A percentile compares a stretch with the other conserved stretches of the same genome.
Conservation (phyloP, 2,797 vertebrate genomes). For the Phataginus tetradactyla region DNA sequence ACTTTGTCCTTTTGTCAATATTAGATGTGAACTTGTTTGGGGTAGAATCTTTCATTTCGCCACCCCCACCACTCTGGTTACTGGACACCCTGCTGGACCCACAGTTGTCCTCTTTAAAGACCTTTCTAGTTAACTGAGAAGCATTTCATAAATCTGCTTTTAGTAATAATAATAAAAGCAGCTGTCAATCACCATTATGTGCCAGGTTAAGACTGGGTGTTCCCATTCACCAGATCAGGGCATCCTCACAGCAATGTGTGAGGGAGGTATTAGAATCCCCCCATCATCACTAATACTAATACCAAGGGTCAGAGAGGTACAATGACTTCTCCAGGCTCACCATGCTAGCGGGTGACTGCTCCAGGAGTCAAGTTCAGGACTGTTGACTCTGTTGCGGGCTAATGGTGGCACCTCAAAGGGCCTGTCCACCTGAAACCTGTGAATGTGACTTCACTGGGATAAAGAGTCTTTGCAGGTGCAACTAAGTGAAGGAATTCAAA, state of each 20-base stretch:
- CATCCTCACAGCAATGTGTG: not conserved
- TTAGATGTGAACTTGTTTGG: not conserved
- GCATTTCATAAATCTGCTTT: not conserved
- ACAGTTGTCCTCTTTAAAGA: not conserved
- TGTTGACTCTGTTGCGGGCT: not conserved
- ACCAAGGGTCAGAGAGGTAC: not conserved
- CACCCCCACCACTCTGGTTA: too few species aligned
- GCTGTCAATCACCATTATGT: not conserved
- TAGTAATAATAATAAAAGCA: not conserved
- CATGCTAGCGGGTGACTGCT: not conserved
- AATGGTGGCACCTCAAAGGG: not conserved
- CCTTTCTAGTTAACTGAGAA: not conserved
- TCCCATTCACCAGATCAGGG: not conserved
- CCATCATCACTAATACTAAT: not conserved
- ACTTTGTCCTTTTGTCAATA: not conserved
- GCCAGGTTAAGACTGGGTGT: not conserved
- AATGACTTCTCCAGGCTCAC: not conserved
- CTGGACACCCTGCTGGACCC: not conserved
- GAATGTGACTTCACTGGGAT: not conserved
- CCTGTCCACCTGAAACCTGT: not conserved
- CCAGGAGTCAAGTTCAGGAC: not conserved
- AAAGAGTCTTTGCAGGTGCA: not conserved
- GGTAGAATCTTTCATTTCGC: not conserved
- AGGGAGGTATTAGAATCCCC: not conserved
- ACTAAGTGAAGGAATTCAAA: not conserved